A percentile compares a stretch with the other conserved stretches of the same genome.
These are phyloP conservation scores for Aleiodes alternator DNA, from an alignment of 2,888 invertebrate genomes.

Conservation along the genomic window DNA sequence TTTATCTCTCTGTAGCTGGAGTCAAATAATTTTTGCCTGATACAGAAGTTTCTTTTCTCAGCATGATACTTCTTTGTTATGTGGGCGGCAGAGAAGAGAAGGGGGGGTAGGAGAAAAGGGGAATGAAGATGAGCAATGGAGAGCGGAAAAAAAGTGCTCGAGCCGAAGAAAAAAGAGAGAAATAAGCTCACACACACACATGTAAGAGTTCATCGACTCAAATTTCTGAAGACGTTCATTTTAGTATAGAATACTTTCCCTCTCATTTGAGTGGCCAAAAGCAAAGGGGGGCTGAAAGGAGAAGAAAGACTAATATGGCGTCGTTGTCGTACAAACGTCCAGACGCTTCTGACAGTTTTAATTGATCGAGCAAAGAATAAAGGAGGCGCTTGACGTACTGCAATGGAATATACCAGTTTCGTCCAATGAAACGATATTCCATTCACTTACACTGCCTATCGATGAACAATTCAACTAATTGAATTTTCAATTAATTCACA, in stretches of 20 bases:
- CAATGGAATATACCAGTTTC: background rate
- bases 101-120: background rate
- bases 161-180: conserved; percentile 28
- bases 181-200: conserved; percentile 22
- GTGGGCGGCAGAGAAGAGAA: background rate
- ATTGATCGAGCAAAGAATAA: conserved; percentile 58
- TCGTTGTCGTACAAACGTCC: conserved; percentile 51
- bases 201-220: conserved; percentile 43
- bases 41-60: conserved; percentile 22
- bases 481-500: conserved; percentile 33
- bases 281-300: too few relatives aligned
- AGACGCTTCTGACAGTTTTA: conserved; percentile 60
- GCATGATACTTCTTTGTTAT: conserved; percentile 36
- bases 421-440: conserved; percentile 8
- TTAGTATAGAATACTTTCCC: conserved; percentile 13
- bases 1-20: too few relatives aligned
- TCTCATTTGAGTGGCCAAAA: conserved; percentile 25
- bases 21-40: conserved; percentile 6
- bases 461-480: conserved; percentile 37
- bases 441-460: conserved; percentile 24
- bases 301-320: conserved; percentile 41
- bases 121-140: conserved; percentile 10
- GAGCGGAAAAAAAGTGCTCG: background rate
- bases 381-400: conserved; percentile 38
- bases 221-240: conserved; percentile 36